Conservation (phyloP, 2,113 vertebrate genomes). For the Synodontis membranacea region DNA sequence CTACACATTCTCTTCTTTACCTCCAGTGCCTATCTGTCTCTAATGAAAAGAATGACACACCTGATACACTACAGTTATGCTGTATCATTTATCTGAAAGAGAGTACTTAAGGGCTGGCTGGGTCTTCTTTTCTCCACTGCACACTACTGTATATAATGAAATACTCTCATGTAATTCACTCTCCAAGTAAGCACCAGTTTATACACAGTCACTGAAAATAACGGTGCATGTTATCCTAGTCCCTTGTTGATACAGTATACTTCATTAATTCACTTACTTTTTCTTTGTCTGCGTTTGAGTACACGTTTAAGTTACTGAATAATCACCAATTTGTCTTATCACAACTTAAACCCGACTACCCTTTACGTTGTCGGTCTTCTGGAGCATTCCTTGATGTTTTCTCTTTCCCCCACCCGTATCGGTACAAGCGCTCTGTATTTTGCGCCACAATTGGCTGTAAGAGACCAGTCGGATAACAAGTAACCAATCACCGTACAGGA, state of each 20-base stretch:
- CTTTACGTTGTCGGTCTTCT: slow-evolving; percentile 31
- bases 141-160: neutral
- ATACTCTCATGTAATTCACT: neutral
- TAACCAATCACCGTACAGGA: neutral
- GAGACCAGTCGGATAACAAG: no score
- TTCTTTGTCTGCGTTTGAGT: slow-evolving; percentile 27
- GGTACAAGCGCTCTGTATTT: neutral
- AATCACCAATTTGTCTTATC: neutral
- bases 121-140: neutral
- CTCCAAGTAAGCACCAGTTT: neutral
- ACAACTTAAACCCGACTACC: neutral
- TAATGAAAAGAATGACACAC: neutral
- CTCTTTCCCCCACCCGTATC: slow-evolving; percentile 53
- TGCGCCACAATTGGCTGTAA: neutral
- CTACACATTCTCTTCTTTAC: neutral
- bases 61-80: neutral
- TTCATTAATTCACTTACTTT: slow-evolving; percentile 18
- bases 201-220: neutral
- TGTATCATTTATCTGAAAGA: neutral
- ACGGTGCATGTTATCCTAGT: neutral
- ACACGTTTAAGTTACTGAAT: neutral
- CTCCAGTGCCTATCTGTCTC: neutral
- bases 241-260: neutral
- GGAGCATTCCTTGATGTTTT: neutral
- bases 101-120: neutral